A percentile compares a stretch with the other conserved stretches of the same genome.
Conservation (phyloP, 2,113 vertebrate species). For the Cebus imitator region DNA sequence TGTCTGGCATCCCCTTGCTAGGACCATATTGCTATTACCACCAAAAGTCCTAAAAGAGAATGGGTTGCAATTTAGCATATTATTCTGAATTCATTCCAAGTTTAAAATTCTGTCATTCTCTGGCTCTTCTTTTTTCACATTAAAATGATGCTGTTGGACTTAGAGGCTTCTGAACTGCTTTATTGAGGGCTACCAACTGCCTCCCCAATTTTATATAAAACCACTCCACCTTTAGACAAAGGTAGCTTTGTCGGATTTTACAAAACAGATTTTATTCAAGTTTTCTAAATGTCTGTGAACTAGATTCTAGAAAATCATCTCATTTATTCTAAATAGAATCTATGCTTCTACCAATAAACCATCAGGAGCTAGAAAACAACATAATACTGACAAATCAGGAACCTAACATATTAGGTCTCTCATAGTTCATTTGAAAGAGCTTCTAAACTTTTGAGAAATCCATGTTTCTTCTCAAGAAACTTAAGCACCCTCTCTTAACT, state of each 20-base stretch:
- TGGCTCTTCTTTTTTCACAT: not conserved
- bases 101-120: not conserved
- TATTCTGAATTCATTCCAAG: not conserved
- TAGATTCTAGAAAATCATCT: not conserved
- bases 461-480: not conserved
- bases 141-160: not conserved
- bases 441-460: not conserved
- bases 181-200: not conserved
- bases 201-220: not conserved
- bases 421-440: slow-evolving; percentile 9
- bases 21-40: not conserved
- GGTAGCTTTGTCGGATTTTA: not conserved
- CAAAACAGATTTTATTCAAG: not conserved
- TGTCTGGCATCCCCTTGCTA: not conserved
- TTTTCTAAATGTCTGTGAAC: not conserved
- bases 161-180: not conserved
- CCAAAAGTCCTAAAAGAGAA: not conserved
- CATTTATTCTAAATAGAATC: not conserved
- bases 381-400: not conserved
- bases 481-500: not conserved
- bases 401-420: not conserved
- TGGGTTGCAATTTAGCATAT: not conserved
- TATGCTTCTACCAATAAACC: not conserved
- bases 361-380: not conserved
- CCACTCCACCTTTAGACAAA: not conserved